Percentiles rank a stretch among this genome's conserved stretches.
These are phyloP conservation scores for Damaliscus lunatus DNA, from an alignment of 2,113 vertebrate genomes.

Conservation along the genomic window DNA sequence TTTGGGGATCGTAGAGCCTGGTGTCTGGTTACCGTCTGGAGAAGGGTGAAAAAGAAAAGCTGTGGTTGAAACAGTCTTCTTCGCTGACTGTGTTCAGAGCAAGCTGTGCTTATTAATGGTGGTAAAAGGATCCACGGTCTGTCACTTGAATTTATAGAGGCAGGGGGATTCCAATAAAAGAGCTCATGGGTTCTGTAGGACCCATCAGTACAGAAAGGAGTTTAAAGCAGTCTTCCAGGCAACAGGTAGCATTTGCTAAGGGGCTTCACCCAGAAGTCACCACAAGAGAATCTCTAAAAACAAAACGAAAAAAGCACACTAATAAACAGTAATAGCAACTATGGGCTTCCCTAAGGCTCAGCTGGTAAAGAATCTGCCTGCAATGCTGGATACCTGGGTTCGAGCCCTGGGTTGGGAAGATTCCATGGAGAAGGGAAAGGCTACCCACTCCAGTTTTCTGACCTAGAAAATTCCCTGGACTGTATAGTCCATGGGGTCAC, in stretches of 20 bases:
- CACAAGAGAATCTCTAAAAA: not conserved
- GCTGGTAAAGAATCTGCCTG: not conserved
- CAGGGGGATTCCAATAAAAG: not conserved
- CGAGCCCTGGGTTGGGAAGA: accelerated
- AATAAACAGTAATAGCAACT: not conserved
- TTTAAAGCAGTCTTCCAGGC: not conserved
- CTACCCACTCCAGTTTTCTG: not conserved
- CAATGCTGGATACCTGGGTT: not conserved
- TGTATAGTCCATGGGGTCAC: not conserved
- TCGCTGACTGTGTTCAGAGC: not conserved
- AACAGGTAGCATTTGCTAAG: not conserved
- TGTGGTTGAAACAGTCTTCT: not conserved
- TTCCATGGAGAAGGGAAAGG: not conserved
- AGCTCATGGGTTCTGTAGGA: not conserved
- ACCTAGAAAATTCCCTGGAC: not conserved
- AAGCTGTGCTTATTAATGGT: not conserved
- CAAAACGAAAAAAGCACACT: not conserved
- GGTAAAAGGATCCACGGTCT: not conserved
- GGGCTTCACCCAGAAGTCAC: not conserved
- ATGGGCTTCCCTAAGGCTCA: not conserved
- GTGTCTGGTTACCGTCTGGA: not conserved
- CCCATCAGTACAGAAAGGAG: not conserved
- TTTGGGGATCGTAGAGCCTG: not conserved
- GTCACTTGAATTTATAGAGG: not conserved
- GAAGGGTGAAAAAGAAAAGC: not conserved